phyloP scores from a whole-genome alignment of 2,113 vertebrate species.

The Passer domesticus region DNA sequence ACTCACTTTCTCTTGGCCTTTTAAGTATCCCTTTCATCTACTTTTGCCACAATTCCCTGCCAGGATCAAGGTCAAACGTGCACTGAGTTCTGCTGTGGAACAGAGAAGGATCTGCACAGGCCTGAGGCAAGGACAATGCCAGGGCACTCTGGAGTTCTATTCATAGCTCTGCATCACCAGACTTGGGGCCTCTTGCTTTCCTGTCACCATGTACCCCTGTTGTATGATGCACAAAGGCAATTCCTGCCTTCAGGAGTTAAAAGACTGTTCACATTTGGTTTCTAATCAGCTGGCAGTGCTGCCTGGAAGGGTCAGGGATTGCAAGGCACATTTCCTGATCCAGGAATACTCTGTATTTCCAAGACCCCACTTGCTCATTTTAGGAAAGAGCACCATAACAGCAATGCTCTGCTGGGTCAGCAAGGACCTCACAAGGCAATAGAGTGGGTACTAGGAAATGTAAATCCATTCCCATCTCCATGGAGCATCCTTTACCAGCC shows the following conservation, averaged over 20 bases:
- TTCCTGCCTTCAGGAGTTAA: neutral
- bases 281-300: neutral
- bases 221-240: neutral
- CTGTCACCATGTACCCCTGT: neutral
- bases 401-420: neutral
- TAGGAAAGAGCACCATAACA: neutral
- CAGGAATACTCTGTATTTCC: neutral
- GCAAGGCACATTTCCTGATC: neutral
- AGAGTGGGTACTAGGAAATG: neutral
- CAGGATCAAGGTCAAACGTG: neutral
- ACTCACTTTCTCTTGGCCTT: neutral
- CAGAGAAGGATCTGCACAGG: neutral
- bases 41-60: neutral
- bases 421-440: neutral
- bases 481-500: neutral
- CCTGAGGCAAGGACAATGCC: neutral
- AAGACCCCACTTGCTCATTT: neutral
- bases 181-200: neutral
- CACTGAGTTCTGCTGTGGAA: neutral
- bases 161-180: neutral
- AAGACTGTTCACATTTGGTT: neutral
- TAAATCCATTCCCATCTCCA: neutral
- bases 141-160: neutral
- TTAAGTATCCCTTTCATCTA: neutral
- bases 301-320: neutral